A percentile compares a stretch with the other conserved stretches of the same genome.
Evolutionary conservation across 2,888 invertebrate species (phyloP).

Genomic region (Arge pagana): DNA sequence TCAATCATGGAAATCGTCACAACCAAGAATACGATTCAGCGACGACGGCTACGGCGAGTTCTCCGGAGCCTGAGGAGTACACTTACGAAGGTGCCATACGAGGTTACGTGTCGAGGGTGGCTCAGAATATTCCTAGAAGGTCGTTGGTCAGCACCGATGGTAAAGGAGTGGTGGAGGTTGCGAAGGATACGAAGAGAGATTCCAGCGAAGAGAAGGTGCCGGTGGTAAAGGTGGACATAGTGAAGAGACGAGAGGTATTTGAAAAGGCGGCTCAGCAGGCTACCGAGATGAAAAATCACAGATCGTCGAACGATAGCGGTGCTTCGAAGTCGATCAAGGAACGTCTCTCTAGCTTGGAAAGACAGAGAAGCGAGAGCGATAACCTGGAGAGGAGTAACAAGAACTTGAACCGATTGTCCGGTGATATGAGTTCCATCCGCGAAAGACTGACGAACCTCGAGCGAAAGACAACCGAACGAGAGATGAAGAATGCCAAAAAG

Average conservation of each 20-base stretch:
- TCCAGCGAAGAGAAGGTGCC: constrained; percentile 67
- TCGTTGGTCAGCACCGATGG: constrained; percentile 44
- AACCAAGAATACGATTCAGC: constrained; percentile 69
- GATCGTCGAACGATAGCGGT: constrained; percentile 67
- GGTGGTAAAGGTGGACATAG: constrained; percentile 74
- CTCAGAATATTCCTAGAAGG: constrained; percentile 54
- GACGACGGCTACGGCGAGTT: constrained; percentile 70
- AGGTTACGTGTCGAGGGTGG: constrained; percentile 79
- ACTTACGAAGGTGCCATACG: constrained; percentile 88
- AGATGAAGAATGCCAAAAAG: constrained; percentile 37
- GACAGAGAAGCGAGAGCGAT: constrained; percentile 64
- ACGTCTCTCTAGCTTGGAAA: constrained; percentile 71
- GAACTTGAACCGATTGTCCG: constrained; percentile 60
- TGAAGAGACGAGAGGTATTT: constrained; percentile 81
- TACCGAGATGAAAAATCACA: constrained; percentile 32
- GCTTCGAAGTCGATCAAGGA: constrained; percentile 75
- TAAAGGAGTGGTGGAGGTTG: constrained; percentile 39
- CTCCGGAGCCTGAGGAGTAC: constrained; percentile 77
- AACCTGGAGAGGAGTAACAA: constrained; percentile 49
- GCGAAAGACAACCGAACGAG: constrained; percentile 56
- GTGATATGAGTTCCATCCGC: constrained; percentile 68
- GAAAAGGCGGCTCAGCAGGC: constrained; percentile 66
- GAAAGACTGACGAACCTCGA: constrained; percentile 69
- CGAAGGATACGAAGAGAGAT: constrained; percentile 58
- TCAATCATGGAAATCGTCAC: constrained; percentile 39